Percentiles rank a stretch among this genome's conserved stretches.
These are phyloP conservation scores for Tryphoninae sp. DNA, from an alignment of 2,888 invertebrate species.

Conservation along the genomic window DNA sequence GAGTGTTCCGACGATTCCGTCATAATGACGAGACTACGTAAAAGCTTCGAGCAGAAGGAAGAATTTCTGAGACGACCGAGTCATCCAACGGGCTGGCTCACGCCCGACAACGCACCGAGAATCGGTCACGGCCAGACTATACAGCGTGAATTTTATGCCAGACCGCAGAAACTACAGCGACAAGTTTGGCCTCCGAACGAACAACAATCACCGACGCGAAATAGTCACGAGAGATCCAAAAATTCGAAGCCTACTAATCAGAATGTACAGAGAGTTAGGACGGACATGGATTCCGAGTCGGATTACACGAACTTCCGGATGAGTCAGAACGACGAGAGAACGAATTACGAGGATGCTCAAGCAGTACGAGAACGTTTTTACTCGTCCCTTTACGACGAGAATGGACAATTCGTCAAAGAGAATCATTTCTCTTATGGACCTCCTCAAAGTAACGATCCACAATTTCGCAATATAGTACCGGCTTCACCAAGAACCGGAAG, in stretches of 20 bases:
- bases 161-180: conserved; percentile 89
- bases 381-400: conserved; percentile 67
- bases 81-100: conserved; percentile 85
- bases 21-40: conserved; percentile 89
- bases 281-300: conserved; percentile 80
- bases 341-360: conserved; percentile 63
- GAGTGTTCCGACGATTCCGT: conserved; percentile 87
- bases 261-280: conserved; percentile 82
- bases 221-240: conserved; percentile 65
- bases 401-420: conserved; percentile 69
- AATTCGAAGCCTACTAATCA: conserved; percentile 80
- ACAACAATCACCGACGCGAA: conserved; percentile 80
- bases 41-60: conserved; percentile 94
- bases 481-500: conserved; percentile 54
- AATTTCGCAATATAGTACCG: conserved; percentile 55
- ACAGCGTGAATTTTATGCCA: conserved; percentile 89
- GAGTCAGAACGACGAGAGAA: conserved; percentile 58
- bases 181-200: conserved; percentile 87
- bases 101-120: conserved; percentile 81
- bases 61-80: conserved; percentile 91
- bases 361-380: conserved; percentile 68
- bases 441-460: conserved; percentile 53
- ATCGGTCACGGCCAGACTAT: conserved; percentile 76
- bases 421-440: conserved; percentile 67
- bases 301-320: conserved; percentile 60